Evolutionary conservation across 2,888 invertebrate species (phyloP), one percentile per base, ranked within the genome.

Genomic region (Tenodera sinensis): DNA sequence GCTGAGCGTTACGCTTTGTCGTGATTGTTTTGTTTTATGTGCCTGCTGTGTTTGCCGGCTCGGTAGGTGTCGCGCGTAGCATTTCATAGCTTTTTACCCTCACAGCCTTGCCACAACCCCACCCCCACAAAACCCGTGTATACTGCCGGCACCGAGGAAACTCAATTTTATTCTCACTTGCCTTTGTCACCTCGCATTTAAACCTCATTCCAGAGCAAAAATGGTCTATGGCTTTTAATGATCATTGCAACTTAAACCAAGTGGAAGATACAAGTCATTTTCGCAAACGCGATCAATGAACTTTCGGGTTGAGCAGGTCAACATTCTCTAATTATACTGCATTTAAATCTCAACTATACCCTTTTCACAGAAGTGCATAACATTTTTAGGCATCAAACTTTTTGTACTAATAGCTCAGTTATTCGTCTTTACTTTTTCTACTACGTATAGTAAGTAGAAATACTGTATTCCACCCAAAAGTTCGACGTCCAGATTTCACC

Each of bases 91-190:
- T 87, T 87, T 87, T 87, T 87, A 87, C 87, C 87, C 87, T 83
- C 86, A 86, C 86, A 54, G 81, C 86, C 86, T 81, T 81, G 28
- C 54, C 86, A 86, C 86, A 54, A 54, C 86, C 86, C 86, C 86
- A 28, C 87, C 47, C 87, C 87, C 87, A 71, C 87, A 87, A 86
- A 71, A 87, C 87, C 87, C 87, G 82, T 87, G 87, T 87, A 87
- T 83, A 83, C 82, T 83, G 86, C 86, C 30, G 81, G 86, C 86
- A 86, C 86, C 81, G 87, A 87, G 87, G 87, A 87, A 87, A 87
- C 87, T 87, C 87, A 87, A 87, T 87, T 87, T 87, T 87, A 87
- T 87, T 87, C 87, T 87, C 87, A 83, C 87, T 87, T 87, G 87
- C 82, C 87, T 87, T 87, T 87, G 87, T 87, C 87, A 87, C 87